Percentiles rank a stretch among this genome's conserved stretches.
Evolutionary conservation across 2,888 invertebrate genomes (phyloP).

Genomic region (Chalcosyrphus nemorum): DNA sequence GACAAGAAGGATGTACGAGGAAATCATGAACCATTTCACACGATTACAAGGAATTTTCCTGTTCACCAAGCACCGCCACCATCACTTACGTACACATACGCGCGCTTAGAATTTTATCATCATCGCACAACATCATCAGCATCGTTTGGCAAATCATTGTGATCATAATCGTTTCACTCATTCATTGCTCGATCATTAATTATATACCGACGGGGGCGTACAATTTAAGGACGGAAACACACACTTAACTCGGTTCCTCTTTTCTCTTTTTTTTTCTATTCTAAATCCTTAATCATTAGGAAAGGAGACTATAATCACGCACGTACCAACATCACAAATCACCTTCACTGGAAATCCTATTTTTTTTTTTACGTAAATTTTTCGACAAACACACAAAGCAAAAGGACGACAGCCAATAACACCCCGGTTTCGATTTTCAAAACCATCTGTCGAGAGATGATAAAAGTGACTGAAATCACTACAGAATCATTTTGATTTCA

Average conservation of each 20-base stretch:
- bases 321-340: neutral
- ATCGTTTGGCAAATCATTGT: conserved; percentile 57
- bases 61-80: conserved; percentile 25
- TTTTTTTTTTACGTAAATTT: neutral
- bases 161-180: conserved; percentile 63
- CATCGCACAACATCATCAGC: conserved; percentile 36
- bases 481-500: conserved; percentile 67
- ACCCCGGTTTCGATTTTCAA: conserved; percentile 52
- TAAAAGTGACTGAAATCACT: conserved; percentile 72
- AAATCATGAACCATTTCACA: conserved; percentile 50
- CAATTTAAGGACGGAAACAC: conserved; percentile 31
- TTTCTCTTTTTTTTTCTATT: neutral
- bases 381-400: neutral
- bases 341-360: neutral
- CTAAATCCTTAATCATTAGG: conserved; percentile 1
- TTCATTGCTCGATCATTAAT: conserved; percentile 52
- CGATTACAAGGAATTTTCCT: conserved; percentile 60
- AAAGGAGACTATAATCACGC: neutral
- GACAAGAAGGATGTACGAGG: conserved; percentile 21
- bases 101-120: conserved; percentile 17
- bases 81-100: conserved; percentile 1
- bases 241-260: neutral
- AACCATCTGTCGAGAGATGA: conserved; percentile 71
- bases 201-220: conserved; percentile 18
- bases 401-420: conserved; percentile 31